Percentiles rank a stretch among this genome's conserved stretches.
Evolutionary conservation across 2,888 invertebrate species (phyloP).

Genomic region (Pherbina coryleti): DNA sequence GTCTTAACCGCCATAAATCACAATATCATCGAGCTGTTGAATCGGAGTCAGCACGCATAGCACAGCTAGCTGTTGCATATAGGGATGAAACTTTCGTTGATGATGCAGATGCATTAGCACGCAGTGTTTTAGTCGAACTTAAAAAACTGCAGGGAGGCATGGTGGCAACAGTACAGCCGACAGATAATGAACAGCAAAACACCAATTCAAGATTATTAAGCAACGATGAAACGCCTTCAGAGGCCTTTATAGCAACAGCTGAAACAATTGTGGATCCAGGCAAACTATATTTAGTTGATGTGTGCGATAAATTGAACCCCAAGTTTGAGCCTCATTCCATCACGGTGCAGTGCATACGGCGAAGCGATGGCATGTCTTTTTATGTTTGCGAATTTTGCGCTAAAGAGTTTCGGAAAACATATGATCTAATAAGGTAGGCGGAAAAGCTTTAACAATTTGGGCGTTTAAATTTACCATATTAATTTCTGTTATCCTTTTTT

Average conservation of each 20-base stretch:
- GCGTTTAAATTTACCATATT: no score
- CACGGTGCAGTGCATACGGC: conserved; percentile 47
- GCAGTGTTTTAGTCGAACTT: conserved; percentile 50
- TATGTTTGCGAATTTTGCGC: conserved; percentile 57
- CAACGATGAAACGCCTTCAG: conserved; percentile 19
- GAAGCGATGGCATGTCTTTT: conserved; percentile 40
- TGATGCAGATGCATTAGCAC: conserved; percentile 49
- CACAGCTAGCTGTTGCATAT: conserved; percentile 5
- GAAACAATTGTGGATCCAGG: conserved; percentile 27
- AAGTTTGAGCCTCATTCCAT: conserved; percentile 43
- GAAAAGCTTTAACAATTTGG: background rate
- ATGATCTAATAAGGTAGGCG: conserved; percentile 57
- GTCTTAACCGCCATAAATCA: conserved; percentile 52
- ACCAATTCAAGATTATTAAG: background rate
- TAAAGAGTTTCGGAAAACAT: conserved; percentile 55
- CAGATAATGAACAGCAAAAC: conserved; percentile 26
- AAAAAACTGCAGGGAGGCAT: conserved; percentile 52
- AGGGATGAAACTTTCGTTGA: conserved; percentile 41
- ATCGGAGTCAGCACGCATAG: background rate
- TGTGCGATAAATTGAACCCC: conserved; percentile 51
- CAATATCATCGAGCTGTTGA: conserved; percentile 40
- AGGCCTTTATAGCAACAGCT: conserved; percentile 11
- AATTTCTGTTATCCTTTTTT: background rate
- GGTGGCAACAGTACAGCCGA: background rate
- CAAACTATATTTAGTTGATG: background rate